These are phyloP conservation scores for Uropetala carovei DNA, from an alignment of 2,888 invertebrate species.

Conservation along the genomic window DNA sequence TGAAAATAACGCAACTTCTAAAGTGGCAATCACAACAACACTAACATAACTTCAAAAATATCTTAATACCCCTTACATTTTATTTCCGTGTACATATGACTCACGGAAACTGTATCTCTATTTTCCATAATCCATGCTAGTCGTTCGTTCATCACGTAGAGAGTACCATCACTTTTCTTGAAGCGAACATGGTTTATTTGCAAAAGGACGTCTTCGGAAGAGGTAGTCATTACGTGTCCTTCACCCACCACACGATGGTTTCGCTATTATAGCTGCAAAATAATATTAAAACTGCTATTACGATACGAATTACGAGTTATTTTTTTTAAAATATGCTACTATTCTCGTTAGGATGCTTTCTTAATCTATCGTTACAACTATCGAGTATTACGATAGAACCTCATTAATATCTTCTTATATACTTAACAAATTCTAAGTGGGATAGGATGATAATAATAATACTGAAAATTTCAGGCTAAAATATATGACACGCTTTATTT, in stretches of 20 bases:
- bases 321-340: neutral
- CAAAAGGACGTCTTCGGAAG: slow-evolving; percentile 95
- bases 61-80: slow-evolving; percentile 84
- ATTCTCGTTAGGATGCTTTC: too few species aligned
- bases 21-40: neutral
- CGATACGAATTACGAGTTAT: too few species aligned
- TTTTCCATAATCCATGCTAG: slow-evolving; percentile 98
- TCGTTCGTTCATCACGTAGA: slow-evolving; percentile 97
- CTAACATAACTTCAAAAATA: neutral
- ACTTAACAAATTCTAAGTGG: neutral
- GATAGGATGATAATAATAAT: neutral
- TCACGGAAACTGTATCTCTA: slow-evolving; percentile 93
- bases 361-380: too few species aligned
- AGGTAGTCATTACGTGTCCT: slow-evolving; percentile 83
- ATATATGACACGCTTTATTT: neutral
- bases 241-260: slow-evolving; percentile 45
- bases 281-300: neutral
- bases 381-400: too few species aligned
- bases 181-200: slow-evolving; percentile 94
- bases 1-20: slow-evolving; percentile 74
- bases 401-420: too few species aligned
- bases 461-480: neutral
- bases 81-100: slow-evolving; percentile 96
- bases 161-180: slow-evolving; percentile 96
- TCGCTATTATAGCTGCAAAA: neutral